Evolutionary conservation across 2,888 invertebrate genomes (phyloP).

Genomic region (Cyrtodaria siliqua): DNA sequence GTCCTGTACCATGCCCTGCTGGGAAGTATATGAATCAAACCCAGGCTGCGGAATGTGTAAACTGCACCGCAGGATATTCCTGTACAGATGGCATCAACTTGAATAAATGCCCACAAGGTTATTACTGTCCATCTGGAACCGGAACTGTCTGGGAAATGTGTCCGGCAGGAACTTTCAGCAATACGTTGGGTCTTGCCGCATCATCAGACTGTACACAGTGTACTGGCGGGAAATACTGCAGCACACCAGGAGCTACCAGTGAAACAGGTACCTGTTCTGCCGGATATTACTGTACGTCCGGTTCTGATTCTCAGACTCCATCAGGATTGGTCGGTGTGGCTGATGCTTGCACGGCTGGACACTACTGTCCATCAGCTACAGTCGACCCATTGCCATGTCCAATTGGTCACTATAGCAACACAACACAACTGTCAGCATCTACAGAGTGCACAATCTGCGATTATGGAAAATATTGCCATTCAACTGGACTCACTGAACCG

Average conservation of each 20-base stretch:
- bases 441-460: slow-evolving; percentile 67
- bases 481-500: slow-evolving; percentile 77
- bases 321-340: slow-evolving; percentile 76
- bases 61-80: slow-evolving; percentile 81
- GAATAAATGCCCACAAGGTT: slow-evolving; percentile 80
- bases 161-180: slow-evolving; percentile 82
- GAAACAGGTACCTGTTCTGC: slow-evolving; percentile 76
- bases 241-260: slow-evolving; percentile 70
- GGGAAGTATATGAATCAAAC: slow-evolving; percentile 73
- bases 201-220: slow-evolving; percentile 81
- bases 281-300: slow-evolving; percentile 79
- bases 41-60: slow-evolving; percentile 74
- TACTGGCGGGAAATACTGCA: slow-evolving; percentile 82
- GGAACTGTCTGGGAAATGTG: slow-evolving; percentile 81
- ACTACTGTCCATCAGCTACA: slow-evolving; percentile 77
- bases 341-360: slow-evolving; percentile 82
- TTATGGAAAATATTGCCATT: slow-evolving; percentile 80
- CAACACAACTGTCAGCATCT: slow-evolving; percentile 71
- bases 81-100: slow-evolving; percentile 76
- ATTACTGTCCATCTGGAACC: slow-evolving; percentile 83
- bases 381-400: slow-evolving; percentile 78
- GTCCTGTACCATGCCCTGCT: slow-evolving; percentile 73
- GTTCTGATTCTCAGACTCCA: slow-evolving; percentile 77
- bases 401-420: slow-evolving; percentile 78
- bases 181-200: slow-evolving; percentile 70